A percentile compares a stretch with the other conserved stretches of the same genome.
phyloP scores from a whole-genome alignment of 1,140 invertebrate genomes.

The Monomorium pharaonis region DNA sequence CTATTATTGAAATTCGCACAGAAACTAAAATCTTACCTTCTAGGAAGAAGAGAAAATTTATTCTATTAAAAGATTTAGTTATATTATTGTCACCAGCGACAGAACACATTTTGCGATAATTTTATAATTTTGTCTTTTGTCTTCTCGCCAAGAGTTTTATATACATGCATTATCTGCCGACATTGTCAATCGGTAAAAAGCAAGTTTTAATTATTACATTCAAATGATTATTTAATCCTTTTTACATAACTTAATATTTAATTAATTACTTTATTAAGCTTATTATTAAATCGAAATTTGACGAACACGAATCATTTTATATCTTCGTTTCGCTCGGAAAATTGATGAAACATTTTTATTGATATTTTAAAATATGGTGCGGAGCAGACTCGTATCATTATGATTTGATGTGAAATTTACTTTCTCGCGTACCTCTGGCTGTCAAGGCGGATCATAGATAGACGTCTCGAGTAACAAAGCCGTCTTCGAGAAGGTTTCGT shows the following conservation, averaged over 20 bases:
- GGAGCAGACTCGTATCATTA: not conserved
- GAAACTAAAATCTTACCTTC: not conserved
- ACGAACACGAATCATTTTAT: not conserved
- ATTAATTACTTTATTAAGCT: not conserved
- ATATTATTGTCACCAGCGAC: not conserved
- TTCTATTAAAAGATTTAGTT: not conserved
- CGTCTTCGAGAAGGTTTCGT: conserved; percentile 7
- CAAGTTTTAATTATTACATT: not conserved
- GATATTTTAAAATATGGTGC: conserved; percentile 6
- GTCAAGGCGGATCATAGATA: not conserved
- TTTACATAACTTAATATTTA: not conserved
- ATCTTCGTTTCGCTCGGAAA: not conserved
- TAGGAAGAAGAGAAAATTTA: not conserved
- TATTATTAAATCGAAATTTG: not conserved
- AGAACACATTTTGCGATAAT: not conserved
- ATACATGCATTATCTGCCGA: not conserved
- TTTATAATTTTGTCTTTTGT: not conserved
- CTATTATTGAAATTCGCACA: not conserved
- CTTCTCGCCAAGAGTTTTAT: not conserved
- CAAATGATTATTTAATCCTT: not conserved
- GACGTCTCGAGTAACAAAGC: conserved; percentile 49
- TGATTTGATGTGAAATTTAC: not conserved
- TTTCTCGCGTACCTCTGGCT: not conserved
- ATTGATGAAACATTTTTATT: not conserved
- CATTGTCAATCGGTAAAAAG: not conserved